Percentiles rank a stretch among this genome's conserved stretches.
These are phyloP conservation scores for Hypocryptadius cinnamomeus DNA, from an alignment of 2,113 vertebrate genomes.

Conservation along the genomic window DNA sequence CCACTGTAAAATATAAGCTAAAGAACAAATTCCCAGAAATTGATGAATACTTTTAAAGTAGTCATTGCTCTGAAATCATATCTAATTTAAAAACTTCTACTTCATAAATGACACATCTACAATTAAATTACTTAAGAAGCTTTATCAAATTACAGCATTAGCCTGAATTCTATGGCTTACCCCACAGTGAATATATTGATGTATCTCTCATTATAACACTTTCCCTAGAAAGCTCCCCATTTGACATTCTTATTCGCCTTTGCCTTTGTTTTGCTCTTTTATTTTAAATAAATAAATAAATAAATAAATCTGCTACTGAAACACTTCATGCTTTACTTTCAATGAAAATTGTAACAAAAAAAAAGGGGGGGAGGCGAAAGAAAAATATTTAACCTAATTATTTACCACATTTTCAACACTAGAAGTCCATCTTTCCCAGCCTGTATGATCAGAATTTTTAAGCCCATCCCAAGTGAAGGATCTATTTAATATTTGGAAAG, in stretches of 20 bases:
- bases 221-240: not conserved
- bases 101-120: constrained; percentile 40
- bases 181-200: constrained; percentile 35
- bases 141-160: constrained; percentile 47
- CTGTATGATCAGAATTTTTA: not conserved
- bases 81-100: constrained; percentile 4
- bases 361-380: fast-evolving
- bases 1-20: constrained; percentile 31
- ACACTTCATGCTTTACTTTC: not conserved
- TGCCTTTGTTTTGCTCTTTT: not conserved
- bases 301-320: not conserved
- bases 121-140: constrained; percentile 57
- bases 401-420: not conserved
- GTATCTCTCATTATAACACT: not conserved
- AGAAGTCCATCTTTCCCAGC: not conserved
- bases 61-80: constrained; percentile 8
- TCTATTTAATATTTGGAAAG: not conserved
- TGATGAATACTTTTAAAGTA: not conserved
- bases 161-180: constrained; percentile 15
- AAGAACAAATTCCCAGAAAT: constrained; percentile 45
- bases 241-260: not conserved
- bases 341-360: not conserved
- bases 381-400: not conserved
- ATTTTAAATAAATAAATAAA: not conserved
- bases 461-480: not conserved